Evolutionary conservation across 2,888 invertebrate genomes (phyloP).

Genomic region (Heliconius aoede): DNA sequence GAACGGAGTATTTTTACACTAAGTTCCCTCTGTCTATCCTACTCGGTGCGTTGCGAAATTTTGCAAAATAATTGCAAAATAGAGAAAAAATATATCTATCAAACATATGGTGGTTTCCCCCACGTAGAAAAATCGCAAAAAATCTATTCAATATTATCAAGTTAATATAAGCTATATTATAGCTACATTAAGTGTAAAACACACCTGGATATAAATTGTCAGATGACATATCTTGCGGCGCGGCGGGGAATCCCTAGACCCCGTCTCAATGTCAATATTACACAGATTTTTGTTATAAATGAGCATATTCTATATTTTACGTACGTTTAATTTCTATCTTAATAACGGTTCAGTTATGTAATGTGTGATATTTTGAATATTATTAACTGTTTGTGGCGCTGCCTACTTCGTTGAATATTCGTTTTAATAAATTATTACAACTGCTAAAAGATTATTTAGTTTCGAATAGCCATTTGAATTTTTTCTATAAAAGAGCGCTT

Average conservation of each 20-base stretch:
- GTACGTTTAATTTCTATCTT: slow-evolving; percentile 20
- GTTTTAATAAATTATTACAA: too few species aligned
- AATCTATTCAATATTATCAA: background rate
- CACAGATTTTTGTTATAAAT: slow-evolving; percentile 42
- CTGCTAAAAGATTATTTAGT: too few species aligned
- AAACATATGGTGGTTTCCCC: too few species aligned
- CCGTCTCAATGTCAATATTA: slow-evolving; percentile 43
- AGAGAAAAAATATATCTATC: too few species aligned
- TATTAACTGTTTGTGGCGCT: background rate
- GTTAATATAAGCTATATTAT: background rate
- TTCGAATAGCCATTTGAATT: too few species aligned
- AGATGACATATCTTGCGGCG: slow-evolving; percentile 67
- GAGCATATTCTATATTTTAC: slow-evolving; percentile 15
- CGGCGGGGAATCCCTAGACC: slow-evolving; percentile 34
- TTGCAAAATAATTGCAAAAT: too few species aligned
- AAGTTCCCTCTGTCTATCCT: too few species aligned
- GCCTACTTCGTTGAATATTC: too few species aligned
- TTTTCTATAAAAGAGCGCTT: too few species aligned
- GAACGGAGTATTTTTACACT: too few species aligned
- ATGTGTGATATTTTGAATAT: background rate
- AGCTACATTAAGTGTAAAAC: background rate
- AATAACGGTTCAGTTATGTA: background rate
- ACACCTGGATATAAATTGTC: slow-evolving; percentile 66
- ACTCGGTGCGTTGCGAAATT: too few species aligned
- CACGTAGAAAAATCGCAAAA: background rate